Conservation (phyloP, 2,797 vertebrate genomes). For the Lepus townsendii region DNA sequence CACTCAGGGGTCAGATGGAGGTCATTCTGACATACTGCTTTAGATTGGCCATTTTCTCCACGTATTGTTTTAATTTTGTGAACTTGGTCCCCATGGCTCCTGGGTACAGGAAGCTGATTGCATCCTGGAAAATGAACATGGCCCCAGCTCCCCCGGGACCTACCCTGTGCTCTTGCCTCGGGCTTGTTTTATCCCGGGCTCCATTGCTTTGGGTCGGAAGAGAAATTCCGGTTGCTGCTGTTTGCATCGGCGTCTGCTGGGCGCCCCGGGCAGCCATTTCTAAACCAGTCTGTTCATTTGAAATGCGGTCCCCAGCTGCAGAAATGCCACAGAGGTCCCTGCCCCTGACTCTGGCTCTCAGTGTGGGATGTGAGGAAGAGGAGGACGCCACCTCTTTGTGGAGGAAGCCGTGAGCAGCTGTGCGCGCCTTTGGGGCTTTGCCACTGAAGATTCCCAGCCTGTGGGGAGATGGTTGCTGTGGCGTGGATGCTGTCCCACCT, state of each 20-base stretch:
- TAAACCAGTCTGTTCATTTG: constrained; percentile 1
- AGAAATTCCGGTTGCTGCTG: not conserved
- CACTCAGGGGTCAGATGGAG: not conserved
- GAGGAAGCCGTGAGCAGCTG: constrained; percentile 1
- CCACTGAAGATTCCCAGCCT: constrained; percentile 57
- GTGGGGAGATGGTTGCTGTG: constrained; percentile 56
- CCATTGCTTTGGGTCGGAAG: not conserved
- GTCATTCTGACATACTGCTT: not conserved
- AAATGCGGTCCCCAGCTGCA: constrained; percentile 67
- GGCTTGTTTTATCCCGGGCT: not conserved
- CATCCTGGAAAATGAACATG: not conserved
- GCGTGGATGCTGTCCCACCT: constrained; percentile 35
- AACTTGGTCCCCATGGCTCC: not conserved
- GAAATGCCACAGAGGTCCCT: constrained; percentile 51
- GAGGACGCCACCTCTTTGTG: constrained; percentile 18
- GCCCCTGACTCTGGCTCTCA: constrained; percentile 53
- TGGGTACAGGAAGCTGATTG: not conserved
- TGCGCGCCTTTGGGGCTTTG: constrained; percentile 4
- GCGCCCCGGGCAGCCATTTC: not conserved
- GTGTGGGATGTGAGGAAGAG: constrained; percentile 24
- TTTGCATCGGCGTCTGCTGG: not conserved
- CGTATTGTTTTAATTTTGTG: not conserved
- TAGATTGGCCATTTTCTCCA: not conserved
- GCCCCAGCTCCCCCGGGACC: not conserved
- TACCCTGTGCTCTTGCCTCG: not conserved